Conservation (phyloP, 2,888 invertebrate species). For the Drosophila maculinotata region DNA sequence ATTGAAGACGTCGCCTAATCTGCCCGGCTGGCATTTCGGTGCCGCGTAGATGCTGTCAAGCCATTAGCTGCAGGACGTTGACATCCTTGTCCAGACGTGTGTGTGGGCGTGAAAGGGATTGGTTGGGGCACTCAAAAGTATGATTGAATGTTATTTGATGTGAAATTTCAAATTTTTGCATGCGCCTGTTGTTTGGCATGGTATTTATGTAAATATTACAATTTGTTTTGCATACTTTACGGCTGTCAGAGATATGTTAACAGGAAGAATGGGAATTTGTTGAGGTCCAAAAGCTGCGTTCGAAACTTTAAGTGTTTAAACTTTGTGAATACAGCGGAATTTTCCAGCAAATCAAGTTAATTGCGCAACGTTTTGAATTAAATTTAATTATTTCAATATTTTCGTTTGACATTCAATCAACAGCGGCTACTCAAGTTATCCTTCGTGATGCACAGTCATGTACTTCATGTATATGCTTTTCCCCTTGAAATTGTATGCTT, state of each 20-base stretch:
- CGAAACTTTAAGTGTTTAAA: constrained; percentile 23
- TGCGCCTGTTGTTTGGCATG: constrained; percentile 28
- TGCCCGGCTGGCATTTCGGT: constrained; percentile 25
- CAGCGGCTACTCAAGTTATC: constrained; percentile 7
- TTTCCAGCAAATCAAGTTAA: constrained; percentile 23
- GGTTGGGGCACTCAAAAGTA: constrained; percentile 35
- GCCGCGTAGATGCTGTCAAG: constrained; percentile 22
- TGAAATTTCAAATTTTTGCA: constrained; percentile 54
- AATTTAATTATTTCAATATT: constrained; percentile 15
- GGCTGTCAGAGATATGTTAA: constrained; percentile 38
- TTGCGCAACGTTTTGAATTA: constrained; percentile 15
- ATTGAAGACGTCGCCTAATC: constrained; percentile 58
- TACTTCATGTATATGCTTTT: not conserved
- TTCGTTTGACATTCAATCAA: constrained; percentile 25
- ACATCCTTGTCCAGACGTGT: constrained; percentile 48
- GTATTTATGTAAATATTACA: constrained; percentile 67
- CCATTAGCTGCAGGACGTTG: constrained; percentile 60
- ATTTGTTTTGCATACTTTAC: constrained; percentile 49
- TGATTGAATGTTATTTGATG: constrained; percentile 77
- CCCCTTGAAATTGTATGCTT: constrained; percentile 14
- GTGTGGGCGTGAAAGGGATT: constrained; percentile 9
- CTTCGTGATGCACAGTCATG: not conserved
- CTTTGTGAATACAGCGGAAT: constrained; percentile 18
- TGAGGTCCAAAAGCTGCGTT: not conserved
- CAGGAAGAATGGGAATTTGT: not conserved